Percentiles rank a stretch among this genome's conserved stretches.
phyloP scores from a whole-genome alignment of 2,113 vertebrate species.

The Raja brachyura region DNA sequence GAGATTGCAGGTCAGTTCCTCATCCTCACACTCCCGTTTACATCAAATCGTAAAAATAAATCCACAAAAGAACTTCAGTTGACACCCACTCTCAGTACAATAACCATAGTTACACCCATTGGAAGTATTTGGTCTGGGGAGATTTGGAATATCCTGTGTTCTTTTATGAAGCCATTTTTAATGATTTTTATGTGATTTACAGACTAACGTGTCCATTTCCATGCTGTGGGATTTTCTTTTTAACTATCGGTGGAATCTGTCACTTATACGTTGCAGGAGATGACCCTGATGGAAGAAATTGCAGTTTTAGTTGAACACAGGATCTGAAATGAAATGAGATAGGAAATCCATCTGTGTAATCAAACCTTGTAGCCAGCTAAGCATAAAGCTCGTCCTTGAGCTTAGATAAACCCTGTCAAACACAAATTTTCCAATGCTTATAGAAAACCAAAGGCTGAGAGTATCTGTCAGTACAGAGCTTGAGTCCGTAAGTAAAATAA shows the following conservation, averaged over 20 bases:
- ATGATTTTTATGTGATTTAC: neutral
- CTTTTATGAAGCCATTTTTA: neutral
- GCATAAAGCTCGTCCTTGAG: slow-evolving; percentile 40
- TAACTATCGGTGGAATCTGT: neutral
- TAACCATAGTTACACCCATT: no score
- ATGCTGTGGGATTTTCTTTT: neutral
- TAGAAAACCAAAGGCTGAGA: slow-evolving; percentile 43
- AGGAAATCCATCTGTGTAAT: slow-evolving; percentile 39
- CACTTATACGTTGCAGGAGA: neutral
- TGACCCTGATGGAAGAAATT: slow-evolving; percentile 7
- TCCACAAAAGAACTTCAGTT: neutral
- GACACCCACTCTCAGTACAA: slow-evolving; percentile 4
- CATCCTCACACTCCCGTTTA: neutral
- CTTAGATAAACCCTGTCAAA: slow-evolving; percentile 45
- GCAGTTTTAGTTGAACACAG: slow-evolving; percentile 20
- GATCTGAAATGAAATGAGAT: slow-evolving; percentile 38
- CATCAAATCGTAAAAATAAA: slow-evolving; percentile 11
- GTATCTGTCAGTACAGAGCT: slow-evolving; percentile 42
- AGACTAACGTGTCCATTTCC: neutral
- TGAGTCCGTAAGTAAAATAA: slow-evolving; percentile 40
- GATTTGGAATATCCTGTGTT: neutral
- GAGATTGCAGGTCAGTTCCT: slow-evolving; percentile 10
- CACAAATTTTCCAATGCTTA: slow-evolving; percentile 38
- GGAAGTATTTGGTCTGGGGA: neutral
- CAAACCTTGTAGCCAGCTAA: slow-evolving; percentile 39